Evolutionary conservation across 30 jellyfish, hydroid and myxozoan genomes (phyloP).

Genomic region (Haliclystus octoradiatus): DNA sequence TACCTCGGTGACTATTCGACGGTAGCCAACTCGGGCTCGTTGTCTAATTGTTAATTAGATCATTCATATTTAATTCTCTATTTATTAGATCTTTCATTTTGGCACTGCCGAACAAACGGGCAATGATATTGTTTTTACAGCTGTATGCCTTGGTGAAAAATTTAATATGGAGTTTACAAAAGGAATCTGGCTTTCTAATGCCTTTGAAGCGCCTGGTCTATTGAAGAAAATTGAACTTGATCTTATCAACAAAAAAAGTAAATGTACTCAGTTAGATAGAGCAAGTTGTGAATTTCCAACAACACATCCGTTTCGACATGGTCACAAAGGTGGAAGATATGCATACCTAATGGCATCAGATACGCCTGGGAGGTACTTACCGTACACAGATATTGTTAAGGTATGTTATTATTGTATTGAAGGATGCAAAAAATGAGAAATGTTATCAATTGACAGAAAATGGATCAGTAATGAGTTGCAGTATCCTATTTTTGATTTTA

Average conservation of each 20-base stretch:
- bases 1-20: too few species aligned
- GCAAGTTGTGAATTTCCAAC: slow-evolving; percentile 84
- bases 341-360: slow-evolving; percentile 80
- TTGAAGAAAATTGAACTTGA: slow-evolving; percentile 31
- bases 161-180: slow-evolving; percentile 71
- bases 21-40: too few species aligned
- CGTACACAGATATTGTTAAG: slow-evolving; percentile 82
- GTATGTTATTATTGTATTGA: slow-evolving; percentile 14
- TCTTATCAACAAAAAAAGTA: slow-evolving; percentile 27
- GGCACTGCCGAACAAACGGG: slow-evolving; percentile 74
- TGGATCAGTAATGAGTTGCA: too few species aligned
- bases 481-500: too few species aligned
- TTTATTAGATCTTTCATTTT: slow-evolving; percentile 40
- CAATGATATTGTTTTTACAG: slow-evolving; percentile 25
- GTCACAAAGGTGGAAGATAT: slow-evolving; percentile 57
- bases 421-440: too few species aligned
- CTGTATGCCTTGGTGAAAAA: slow-evolving; percentile 67
- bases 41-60: too few species aligned
- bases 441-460: too few species aligned
- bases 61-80: not conserved
- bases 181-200: slow-evolving; percentile 60
- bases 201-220: slow-evolving; percentile 79
- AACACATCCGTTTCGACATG: slow-evolving; percentile 86
- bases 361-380: slow-evolving; percentile 46
- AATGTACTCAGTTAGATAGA: slow-evolving; percentile 26